Conservation (phyloP, 2,113 vertebrate genomes). For the Channa maculata region DNA sequence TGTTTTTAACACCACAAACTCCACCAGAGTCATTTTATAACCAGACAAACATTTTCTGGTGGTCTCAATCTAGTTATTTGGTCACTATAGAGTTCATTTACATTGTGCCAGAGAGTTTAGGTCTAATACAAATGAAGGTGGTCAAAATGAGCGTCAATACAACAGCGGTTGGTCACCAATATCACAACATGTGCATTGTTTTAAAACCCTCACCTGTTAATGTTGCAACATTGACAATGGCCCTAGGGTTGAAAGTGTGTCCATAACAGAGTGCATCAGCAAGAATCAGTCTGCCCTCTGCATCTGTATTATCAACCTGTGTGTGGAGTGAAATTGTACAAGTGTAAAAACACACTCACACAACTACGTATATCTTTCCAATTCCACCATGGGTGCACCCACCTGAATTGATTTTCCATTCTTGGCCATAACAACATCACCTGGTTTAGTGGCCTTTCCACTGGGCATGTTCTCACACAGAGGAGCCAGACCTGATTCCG, state of each 20-base stretch:
- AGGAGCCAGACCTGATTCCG: slow-evolving; percentile 88
- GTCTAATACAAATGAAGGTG: no score
- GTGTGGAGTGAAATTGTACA: slow-evolving; percentile 10
- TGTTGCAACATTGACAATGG: slow-evolving; percentile 93
- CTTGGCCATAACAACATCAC: slow-evolving; percentile 92
- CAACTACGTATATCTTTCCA: no score
- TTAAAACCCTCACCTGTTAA: slow-evolving; percentile 87
- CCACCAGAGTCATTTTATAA: no score
- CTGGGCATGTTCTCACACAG: slow-evolving; percentile 99
- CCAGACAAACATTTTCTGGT: neutral
- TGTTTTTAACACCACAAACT: no score
- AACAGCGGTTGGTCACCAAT: no score
- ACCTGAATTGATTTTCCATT: slow-evolving; percentile 99
- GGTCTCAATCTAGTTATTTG: neutral
- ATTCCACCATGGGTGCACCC: neutral
- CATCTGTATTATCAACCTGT: slow-evolving; percentile 97
- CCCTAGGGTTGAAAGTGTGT: slow-evolving; percentile 90
- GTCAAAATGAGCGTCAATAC: no score
- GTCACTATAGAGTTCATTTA: no score
- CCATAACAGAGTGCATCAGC: slow-evolving; percentile 96
- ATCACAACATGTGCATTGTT: no score
- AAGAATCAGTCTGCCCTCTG: slow-evolving; percentile 92
- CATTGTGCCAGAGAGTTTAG: no score
- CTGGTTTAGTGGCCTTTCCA: slow-evolving; percentile 94
- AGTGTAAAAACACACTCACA: no score